These are phyloP conservation scores for Hofmannophila pseudospretella DNA, from an alignment of 2,888 invertebrate genomes.

Conservation along the genomic window DNA sequence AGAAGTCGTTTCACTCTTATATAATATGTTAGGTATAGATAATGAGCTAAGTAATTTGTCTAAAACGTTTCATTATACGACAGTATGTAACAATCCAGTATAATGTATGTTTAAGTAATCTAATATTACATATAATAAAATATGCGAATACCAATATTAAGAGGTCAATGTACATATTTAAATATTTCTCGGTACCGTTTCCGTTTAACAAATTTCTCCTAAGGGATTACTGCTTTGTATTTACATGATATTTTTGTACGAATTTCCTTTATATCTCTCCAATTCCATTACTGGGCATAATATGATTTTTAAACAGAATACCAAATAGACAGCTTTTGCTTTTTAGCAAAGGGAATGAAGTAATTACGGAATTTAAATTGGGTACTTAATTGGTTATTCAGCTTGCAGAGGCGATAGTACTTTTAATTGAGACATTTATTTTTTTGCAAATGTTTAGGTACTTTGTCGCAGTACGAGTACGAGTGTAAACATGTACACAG, in stretches of 20 bases:
- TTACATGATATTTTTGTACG: slow-evolving; percentile 3
- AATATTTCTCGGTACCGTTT: not conserved
- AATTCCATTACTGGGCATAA: slow-evolving; percentile 1
- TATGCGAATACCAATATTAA: not conserved
- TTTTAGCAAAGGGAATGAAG: not conserved
- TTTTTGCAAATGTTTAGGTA: too few species aligned
- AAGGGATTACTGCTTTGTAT: slow-evolving; percentile 1
- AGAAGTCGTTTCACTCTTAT: too few species aligned
- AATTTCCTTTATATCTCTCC: not conserved
- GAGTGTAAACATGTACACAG: too few species aligned
- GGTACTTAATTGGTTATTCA: not conserved
- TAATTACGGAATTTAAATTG: not conserved
- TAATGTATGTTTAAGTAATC: too few species aligned
- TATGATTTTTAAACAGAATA: slow-evolving; percentile 1
- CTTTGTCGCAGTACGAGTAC: too few species aligned
- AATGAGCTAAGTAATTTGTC: too few species aligned
- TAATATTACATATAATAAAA: too few species aligned
- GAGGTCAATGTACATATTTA: not conserved
- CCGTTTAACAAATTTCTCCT: slow-evolving; percentile 3
- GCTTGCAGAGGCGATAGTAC: too few species aligned
- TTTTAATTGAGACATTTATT: too few species aligned
- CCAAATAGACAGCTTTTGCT: not conserved
- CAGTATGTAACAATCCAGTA: too few species aligned
- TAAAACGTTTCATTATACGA: too few species aligned
- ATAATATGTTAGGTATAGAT: too few species aligned